These are phyloP conservation scores for Rachycentron canadum DNA, from an alignment of 2,797 vertebrate genomes.

Conservation along the genomic window DNA sequence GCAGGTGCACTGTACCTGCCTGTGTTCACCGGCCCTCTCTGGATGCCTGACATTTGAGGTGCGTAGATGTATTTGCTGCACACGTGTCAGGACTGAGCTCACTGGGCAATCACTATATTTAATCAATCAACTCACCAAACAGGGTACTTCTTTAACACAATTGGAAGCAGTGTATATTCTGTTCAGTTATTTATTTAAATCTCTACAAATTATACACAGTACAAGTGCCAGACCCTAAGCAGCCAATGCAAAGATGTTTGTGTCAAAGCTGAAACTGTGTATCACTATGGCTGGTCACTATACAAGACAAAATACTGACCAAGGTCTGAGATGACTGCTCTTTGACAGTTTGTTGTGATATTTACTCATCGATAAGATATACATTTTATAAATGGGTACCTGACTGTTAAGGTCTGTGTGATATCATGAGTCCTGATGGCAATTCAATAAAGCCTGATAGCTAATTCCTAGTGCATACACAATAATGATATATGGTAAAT, in stretches of 20 bases:
- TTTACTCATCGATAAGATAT: constrained; percentile 11
- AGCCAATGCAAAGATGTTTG: background rate
- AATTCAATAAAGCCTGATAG: constrained; percentile 21
- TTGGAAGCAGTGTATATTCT: too few species aligned
- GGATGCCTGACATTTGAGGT: too few species aligned
- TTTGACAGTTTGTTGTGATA: constrained; percentile 14
- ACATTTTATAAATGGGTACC: constrained; percentile 9
- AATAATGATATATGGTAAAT: constrained; percentile 16
- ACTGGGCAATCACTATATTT: too few species aligned
- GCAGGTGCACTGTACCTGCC: too few species aligned
- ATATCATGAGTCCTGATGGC: constrained; percentile 23
- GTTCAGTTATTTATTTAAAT: too few species aligned
- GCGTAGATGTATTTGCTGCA: too few species aligned
- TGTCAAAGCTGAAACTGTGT: background rate
- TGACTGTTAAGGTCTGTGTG: constrained; percentile 1
- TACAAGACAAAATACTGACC: background rate
- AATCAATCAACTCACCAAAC: too few species aligned
- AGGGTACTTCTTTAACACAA: too few species aligned
- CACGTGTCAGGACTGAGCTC: too few species aligned
- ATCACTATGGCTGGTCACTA: background rate
- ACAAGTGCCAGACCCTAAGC: background rate
- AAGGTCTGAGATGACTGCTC: constrained; percentile 1
- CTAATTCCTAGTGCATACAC: constrained; percentile 3
- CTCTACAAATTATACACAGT: too few species aligned
- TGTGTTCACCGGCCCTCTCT: too few species aligned